Evolutionary conservation across 1,140 invertebrate genomes (phyloP).

Genomic region (Tetramorium simillimum): DNA sequence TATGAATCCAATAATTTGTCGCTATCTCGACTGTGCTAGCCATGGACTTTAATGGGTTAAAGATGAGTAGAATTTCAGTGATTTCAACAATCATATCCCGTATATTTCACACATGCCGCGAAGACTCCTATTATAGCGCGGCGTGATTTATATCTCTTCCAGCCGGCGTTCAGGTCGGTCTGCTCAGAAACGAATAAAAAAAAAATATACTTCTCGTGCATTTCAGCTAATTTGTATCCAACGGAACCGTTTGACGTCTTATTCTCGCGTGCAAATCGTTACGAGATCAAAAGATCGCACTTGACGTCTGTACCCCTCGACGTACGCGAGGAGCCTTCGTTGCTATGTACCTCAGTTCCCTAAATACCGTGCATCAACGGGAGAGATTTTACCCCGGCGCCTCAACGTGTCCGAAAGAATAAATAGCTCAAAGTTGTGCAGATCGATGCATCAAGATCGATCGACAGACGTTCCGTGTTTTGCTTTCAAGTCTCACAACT

Average conservation of each 20-base stretch:
- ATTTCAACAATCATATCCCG: background rate
- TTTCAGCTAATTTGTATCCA: conserved; percentile 34
- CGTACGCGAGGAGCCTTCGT: background rate
- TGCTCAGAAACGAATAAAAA: conserved; percentile 15
- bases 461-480: background rate
- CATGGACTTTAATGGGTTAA: background rate
- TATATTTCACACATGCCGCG: background rate
- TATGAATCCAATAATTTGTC: too few relatives aligned
- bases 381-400: background rate
- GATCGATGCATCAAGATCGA: background rate
- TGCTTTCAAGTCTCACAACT: too few relatives aligned
- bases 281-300: conserved; percentile 43
- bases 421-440: background rate
- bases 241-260: conserved; percentile 32
- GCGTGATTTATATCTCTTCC: conserved; percentile 15
- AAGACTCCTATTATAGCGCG: conserved; percentile 35
- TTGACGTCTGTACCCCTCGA: conserved; percentile 19
- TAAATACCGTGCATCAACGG: conserved; percentile 29
- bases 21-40: too few relatives aligned
- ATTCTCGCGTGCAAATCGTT: conserved; percentile 39
- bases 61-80: background rate
- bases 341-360: background rate
- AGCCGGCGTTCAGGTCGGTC: background rate
- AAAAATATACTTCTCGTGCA: conserved; percentile 45
- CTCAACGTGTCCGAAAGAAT: background rate